Base-by-base conservation (phyloP, 2,113 vertebrate genomes). In the Pampusana beccarii region DNA sequence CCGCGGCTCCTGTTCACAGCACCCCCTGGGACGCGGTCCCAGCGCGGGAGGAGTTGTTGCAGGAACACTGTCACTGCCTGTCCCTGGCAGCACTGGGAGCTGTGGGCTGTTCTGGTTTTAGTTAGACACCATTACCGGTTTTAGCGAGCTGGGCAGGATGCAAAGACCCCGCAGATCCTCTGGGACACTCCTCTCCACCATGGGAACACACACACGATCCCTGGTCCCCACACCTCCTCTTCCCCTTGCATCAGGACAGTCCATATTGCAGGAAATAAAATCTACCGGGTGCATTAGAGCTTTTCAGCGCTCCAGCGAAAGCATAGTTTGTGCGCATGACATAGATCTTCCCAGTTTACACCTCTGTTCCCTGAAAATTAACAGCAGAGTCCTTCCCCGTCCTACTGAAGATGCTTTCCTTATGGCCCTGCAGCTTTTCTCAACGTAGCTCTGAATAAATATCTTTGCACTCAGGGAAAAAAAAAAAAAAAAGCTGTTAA, bases 261-360 rank as follows among this genome's bases (percentile, higher is more conserved):
- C 44, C 62, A 2, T 1, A 1, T 4, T 2, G 8, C 65, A 29
- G 44, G 82, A 80, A n/a, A 26, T 6, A 16, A 38, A 13, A 38
- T 9, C 46, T 8, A 7, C 1, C 1, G 15, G 34, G 36, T 11
- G 42, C 11, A 1, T 28, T 2, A 48, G 46, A n/a, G 54, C 56
- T 46, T 5, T 9, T 2, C 2, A 7, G 13, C 1, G 13, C 34
- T 26, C 7, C 3, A 9, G 46, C 1, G 0, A 7, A 44, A 36
- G 65, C 20, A 12, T 9, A 13, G 24, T 3, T 4, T 15, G 70
- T 21, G 23, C 6, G 9, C 7, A 2, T 1, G 6, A 5, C 1
- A 5, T 5, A 24, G 50, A 40, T 21, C 26, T 70, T 53, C 54
- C 69, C 42, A 26, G 0, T 67, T 56, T 36, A 19, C 40, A 62